phyloP scores from a whole-genome alignment of 2,113 vertebrate genomes.

The human (Homo sapiens) region DNA sequence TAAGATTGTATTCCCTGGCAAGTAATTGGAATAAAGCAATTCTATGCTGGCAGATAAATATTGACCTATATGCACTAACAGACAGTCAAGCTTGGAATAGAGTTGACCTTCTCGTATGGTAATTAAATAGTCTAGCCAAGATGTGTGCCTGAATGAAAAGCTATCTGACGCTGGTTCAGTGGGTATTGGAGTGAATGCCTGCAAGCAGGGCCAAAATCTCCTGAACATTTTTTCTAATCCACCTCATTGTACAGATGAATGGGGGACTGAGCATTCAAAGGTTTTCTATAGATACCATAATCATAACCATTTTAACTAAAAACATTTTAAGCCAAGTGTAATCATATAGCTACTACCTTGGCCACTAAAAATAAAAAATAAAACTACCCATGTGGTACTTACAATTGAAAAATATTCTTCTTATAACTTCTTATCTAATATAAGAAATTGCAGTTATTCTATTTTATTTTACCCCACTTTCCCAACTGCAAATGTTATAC shows the following conservation, averaged over 20 bases:
- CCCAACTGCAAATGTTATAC: no score
- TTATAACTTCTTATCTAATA: background rate
- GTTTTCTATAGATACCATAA: background rate
- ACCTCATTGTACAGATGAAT: background rate
- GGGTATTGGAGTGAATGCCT: background rate
- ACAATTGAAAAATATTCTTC: background rate
- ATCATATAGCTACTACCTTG: background rate
- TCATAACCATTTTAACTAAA: background rate
- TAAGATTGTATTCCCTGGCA: conserved; percentile 53
- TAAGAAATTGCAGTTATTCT: background rate
- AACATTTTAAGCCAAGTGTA: background rate
- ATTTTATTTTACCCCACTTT: no score
- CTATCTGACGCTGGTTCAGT: background rate
- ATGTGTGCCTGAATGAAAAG: conserved; percentile 29
- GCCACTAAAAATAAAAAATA: background rate
- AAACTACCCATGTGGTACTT: background rate
- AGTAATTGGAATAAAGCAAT: conserved; percentile 69
- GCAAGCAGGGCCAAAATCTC: background rate
- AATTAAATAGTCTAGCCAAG: conserved; percentile 26
- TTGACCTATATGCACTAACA: conserved; percentile 57
- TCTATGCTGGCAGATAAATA: conserved; percentile 63
- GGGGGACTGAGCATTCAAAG: background rate
- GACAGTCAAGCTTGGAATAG: conserved; percentile 18
- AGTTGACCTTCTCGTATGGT: conserved; percentile 59
- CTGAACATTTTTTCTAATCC: background rate